Conservation (phyloP, 2,797 vertebrate species). For the Aphelocoma californica region DNA sequence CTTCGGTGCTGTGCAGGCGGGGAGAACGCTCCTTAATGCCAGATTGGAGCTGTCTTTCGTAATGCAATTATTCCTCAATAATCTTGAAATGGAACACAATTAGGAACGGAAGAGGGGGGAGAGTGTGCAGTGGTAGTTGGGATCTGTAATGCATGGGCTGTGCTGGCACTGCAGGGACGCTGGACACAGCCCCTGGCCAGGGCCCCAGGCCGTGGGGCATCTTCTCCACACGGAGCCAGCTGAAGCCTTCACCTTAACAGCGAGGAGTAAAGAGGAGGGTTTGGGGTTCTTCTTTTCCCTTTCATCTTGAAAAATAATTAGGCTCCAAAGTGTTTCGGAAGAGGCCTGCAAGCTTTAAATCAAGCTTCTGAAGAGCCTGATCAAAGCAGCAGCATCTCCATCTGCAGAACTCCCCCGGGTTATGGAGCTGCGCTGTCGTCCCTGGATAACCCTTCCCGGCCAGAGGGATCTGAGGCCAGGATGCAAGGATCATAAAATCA, state of each 20-base stretch:
- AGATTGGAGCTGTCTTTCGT: neutral
- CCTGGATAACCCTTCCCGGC: neutral
- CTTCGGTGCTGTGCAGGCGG: neutral
- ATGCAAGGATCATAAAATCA: neutral
- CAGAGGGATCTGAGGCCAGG: neutral
- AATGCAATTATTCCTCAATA: constrained; percentile 1
- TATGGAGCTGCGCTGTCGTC: accelerated
- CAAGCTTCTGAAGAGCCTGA: neutral
- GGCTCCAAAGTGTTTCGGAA: neutral
- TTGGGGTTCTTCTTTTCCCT: neutral
- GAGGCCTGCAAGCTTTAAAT: neutral
- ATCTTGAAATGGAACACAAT: constrained; percentile 21
- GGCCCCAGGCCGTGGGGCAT: accelerated
- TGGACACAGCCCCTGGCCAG: neutral
- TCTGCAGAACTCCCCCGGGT: accelerated
- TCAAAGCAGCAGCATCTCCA: neutral
- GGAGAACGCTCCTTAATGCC: neutral
- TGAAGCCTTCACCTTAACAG: neutral
- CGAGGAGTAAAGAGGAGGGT: neutral
- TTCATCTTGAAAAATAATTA: constrained; percentile 18
- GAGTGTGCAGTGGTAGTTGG: accelerated
- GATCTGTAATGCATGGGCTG: neutral
- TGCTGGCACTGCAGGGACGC: neutral
- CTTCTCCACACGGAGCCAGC: accelerated
- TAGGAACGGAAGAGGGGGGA: neutral